Percentiles rank a stretch among this genome's conserved stretches.
phyloP scores from a whole-genome alignment of 2,888 invertebrate genomes.

The Acheta domesticus region DNA sequence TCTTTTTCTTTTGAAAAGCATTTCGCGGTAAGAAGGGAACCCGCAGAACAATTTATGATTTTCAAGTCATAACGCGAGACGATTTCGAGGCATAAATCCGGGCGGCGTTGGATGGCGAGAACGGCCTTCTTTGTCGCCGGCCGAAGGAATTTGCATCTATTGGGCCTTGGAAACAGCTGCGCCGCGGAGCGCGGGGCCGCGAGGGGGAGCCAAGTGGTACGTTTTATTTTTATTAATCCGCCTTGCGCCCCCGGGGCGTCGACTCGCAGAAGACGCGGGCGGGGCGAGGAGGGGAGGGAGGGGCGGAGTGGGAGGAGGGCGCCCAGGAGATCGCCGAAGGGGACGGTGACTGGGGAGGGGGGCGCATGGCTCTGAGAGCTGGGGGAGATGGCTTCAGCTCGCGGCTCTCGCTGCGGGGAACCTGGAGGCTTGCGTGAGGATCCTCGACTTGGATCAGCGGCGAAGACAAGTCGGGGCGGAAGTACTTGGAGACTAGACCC shows the following conservation, averaged over 20 bases:
- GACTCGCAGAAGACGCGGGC: too few relatives aligned
- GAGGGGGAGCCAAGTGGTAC: background rate
- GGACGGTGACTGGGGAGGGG: background rate
- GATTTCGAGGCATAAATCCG: background rate
- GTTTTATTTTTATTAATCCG: constrained; percentile 18
- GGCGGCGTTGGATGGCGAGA: background rate
- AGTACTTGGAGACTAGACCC: too few relatives aligned
- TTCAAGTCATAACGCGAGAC: constrained; percentile 18
- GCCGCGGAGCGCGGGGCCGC: background rate
- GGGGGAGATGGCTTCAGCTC: too few relatives aligned
- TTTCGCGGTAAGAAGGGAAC: background rate
- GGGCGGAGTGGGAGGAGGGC: background rate
- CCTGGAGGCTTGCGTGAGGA: too few relatives aligned
- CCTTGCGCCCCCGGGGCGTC: background rate
- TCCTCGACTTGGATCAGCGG: too few relatives aligned
- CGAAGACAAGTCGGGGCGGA: too few relatives aligned
- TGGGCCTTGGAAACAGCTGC: constrained; percentile 5
- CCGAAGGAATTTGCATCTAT: constrained; percentile 18
- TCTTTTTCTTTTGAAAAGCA: background rate
- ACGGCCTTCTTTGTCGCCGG: constrained; percentile 4
- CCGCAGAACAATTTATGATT: background rate
- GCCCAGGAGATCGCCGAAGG: background rate
- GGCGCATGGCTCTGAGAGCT: too few relatives aligned
- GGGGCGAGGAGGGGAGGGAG: background rate
- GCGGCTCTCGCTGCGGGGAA: too few relatives aligned